Conservation (phyloP, 2,797 vertebrate genomes). For the Halcyon chelicuti region DNA sequence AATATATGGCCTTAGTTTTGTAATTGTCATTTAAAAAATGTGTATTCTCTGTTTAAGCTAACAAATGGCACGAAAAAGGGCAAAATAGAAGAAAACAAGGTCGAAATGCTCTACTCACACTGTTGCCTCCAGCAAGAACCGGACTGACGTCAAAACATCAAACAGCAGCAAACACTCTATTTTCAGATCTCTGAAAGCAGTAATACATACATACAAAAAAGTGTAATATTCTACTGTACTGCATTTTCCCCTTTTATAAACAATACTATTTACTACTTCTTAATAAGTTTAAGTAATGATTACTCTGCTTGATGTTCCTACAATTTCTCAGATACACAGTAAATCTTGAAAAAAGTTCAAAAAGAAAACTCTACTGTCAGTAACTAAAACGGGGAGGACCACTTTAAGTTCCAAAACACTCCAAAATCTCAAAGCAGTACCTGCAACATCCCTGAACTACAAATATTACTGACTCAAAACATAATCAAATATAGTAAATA, state of each 20-base stretch:
- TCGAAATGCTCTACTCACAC: background rate
- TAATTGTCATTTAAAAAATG: slow-evolving; percentile 24
- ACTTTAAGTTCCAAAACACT: background rate
- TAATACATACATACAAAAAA: background rate
- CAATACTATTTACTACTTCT: background rate
- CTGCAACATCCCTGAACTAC: background rate
- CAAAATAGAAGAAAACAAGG: slow-evolving; percentile 35
- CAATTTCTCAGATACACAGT: background rate
- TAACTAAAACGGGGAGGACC: background rate
- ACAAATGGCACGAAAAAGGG: slow-evolving; percentile 66
- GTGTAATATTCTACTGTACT: background rate
- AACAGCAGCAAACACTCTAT: slow-evolving; percentile 29
- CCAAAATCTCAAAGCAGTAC: background rate
- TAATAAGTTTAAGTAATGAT: background rate
- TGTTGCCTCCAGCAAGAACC: slow-evolving; percentile 69
- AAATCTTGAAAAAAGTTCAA: background rate
- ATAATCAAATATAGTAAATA: background rate
- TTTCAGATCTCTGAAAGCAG: slow-evolving; percentile 33
- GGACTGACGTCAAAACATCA: slow-evolving; percentile 55
- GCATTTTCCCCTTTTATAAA: background rate
- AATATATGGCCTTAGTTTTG: slow-evolving; percentile 1
- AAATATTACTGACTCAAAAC: background rate
- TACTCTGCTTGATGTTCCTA: background rate
- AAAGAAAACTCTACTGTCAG: background rate
- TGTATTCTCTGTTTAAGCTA: slow-evolving; percentile 32